Base-by-base conservation (phyloP, 2,888 invertebrate genomes). In the Synanthedon myopaeformis region DNA sequence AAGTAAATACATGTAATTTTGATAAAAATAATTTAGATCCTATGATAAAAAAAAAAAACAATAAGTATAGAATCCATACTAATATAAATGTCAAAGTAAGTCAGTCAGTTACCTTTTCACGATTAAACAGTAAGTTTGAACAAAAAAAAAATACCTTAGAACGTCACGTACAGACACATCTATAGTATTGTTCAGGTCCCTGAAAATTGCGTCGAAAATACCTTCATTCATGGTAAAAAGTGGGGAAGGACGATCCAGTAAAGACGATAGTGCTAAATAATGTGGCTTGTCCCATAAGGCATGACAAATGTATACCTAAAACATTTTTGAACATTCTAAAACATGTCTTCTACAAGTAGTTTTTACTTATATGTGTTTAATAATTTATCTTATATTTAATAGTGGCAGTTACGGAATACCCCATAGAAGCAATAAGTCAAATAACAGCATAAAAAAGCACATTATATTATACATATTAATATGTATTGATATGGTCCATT, bases 241-340 rank as follows among this genome's bases (percentile, higher is more conserved):
- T 53, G 91, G 89, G 12, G 92, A 92, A 0, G 91, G 91, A 54
- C 88, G 82, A 65, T 94, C 93, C 57, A 94, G 79, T 35, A 94
- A 82, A 58, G 90, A 89, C 54, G 91, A 89, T 49, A 94, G 75
- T 12, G 90, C 89, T 41, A 82, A 81, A 67, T 91, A 94, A 57
- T 92, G 86, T 0, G 91, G 90, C 55, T 89, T 79, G 58, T 91
- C 92, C 82, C 92, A 91, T 48, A 95, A 80, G 0, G 93, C 91
- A 54, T 92, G 91, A 64, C 94, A 95, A 1, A 94, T 79, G 65
- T 93, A 90, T 55, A 91, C 74, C 88, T 88, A 59, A 14, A 58
- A 51, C 54, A 49, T 6, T 19, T 50, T 42, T 51, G n/a, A 3
- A 51, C 17, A 49, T 52, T 11, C 11, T 52, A 17, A 51, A 54